Evolutionary conservation across 2,113 vertebrate species (phyloP).

Genomic region (Pogona vitticeps): DNA sequence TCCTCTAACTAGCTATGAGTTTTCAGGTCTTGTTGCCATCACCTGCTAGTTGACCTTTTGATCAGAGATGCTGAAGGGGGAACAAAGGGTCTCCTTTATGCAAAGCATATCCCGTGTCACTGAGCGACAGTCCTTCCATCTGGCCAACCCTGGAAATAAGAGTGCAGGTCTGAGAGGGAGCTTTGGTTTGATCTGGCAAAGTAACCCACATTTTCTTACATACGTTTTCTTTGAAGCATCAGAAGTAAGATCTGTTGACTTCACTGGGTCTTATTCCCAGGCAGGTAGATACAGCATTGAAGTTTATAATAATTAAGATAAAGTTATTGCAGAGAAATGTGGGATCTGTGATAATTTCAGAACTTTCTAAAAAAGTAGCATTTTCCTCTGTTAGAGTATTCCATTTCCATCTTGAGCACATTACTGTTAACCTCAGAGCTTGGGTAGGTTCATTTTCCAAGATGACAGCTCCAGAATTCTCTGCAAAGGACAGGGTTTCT

Average conservation of each 20-base stretch:
- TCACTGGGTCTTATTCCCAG: background rate
- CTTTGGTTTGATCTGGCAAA: background rate
- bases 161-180: background rate
- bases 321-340: background rate
- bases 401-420: no score
- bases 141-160: no score
- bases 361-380: background rate
- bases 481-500: no score
- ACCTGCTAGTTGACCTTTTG: background rate
- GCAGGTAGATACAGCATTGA: background rate
- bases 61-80: background rate
- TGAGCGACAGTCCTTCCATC: background rate
- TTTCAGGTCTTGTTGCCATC: background rate
- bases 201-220: background rate
- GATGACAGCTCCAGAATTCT: no score
- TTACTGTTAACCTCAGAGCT: no score
- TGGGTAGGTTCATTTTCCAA: no score
- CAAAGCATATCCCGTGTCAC: background rate
- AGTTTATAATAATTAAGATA: background rate
- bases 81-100: background rate
- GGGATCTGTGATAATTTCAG: background rate
- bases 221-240: no score
- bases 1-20: background rate
- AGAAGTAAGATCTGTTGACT: background rate
- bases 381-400: no score